A percentile compares a stretch with the other conserved stretches of the same genome.
These are phyloP conservation scores for Tetrao urogallus DNA, from an alignment of 2,113 vertebrate species.

Conservation along the genomic window DNA sequence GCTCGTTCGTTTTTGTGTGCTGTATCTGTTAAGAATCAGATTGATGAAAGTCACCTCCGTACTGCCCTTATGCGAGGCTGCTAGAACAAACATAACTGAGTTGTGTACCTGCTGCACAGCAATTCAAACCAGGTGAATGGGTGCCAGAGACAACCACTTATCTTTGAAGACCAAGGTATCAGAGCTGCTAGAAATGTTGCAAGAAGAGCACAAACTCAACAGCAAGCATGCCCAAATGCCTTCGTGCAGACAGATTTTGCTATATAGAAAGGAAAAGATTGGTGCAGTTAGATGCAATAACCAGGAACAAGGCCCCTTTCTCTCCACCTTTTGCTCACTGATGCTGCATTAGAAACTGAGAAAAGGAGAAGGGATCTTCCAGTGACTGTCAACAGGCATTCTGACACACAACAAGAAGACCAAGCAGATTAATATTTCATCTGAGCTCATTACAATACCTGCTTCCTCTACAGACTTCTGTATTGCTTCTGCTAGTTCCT, in stretches of 20 bases:
- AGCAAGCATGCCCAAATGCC: neutral
- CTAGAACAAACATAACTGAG: neutral
- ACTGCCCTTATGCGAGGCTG: neutral
- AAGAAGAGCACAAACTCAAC: neutral
- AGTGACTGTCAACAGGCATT: neutral
- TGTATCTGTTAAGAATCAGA: neutral
- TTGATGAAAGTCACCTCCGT: neutral
- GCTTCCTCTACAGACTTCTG: conserved; percentile 96
- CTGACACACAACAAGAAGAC: neutral
- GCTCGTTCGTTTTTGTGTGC: neutral
- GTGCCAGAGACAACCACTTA: neutral
- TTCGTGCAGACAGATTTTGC: neutral
- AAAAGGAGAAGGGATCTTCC: neutral
- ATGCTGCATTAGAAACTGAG: neutral
- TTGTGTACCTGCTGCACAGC: fast-evolving
- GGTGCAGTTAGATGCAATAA: neutral
- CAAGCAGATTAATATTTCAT: neutral
- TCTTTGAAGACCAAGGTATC: neutral
- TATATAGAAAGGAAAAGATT: neutral
- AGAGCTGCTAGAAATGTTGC: neutral
- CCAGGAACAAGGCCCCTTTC: neutral
- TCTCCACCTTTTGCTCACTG: neutral
- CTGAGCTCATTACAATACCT: conserved; percentile 75
- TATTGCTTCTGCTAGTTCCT: conserved; percentile 94
- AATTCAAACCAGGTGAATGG: fast-evolving